Percentiles rank a stretch among this genome's conserved stretches.
These are phyloP conservation scores for Volucella zonaria DNA, from an alignment of 2,888 invertebrate genomes.

Conservation along the genomic window DNA sequence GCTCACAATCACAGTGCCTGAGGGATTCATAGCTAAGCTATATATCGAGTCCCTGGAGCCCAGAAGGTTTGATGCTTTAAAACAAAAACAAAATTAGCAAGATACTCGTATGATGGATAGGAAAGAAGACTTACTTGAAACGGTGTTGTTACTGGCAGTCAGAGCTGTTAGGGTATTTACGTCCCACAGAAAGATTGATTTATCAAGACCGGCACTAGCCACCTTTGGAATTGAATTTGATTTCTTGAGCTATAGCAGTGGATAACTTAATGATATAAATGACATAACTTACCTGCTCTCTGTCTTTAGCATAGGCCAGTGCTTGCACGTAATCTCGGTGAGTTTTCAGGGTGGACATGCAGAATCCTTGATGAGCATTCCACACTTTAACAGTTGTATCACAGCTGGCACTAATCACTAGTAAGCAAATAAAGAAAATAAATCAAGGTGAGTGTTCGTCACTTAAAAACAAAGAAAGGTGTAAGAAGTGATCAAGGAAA, in stretches of 20 bases:
- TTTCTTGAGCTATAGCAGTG: neutral
- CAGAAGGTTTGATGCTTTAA: conserved; percentile 93
- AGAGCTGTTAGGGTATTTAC: conserved; percentile 98
- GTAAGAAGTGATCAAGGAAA: neutral
- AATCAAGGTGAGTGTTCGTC: neutral
- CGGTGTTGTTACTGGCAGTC: conserved; percentile 99
- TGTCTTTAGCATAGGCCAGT: conserved; percentile 97
- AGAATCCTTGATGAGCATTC: conserved; percentile 99
- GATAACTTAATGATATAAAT: neutral
- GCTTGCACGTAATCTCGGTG: conserved; percentile 99
- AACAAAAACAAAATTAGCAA: conserved; percentile 9
- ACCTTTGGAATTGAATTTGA: conserved; percentile 78
- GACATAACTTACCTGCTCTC: conserved; percentile 88
- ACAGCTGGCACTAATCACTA: conserved; percentile 99
- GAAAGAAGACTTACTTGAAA: conserved; percentile 89
- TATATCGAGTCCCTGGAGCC: conserved; percentile 99
- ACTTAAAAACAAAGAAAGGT: neutral
- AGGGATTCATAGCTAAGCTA: conserved; percentile 98
- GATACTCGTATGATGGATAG: conserved; percentile 18
- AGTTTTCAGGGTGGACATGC: conserved; percentile 98
- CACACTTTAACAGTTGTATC: conserved; percentile 99
- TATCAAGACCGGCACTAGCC: conserved; percentile 98
- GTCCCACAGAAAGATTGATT: conserved; percentile 99
- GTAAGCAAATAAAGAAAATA: neutral
- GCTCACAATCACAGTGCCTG: conserved; percentile 97